A percentile compares a stretch with the other conserved stretches of the same genome.
Evolutionary conservation across 2,113 vertebrate species (phyloP).

Genomic region (Prolemur simus): DNA sequence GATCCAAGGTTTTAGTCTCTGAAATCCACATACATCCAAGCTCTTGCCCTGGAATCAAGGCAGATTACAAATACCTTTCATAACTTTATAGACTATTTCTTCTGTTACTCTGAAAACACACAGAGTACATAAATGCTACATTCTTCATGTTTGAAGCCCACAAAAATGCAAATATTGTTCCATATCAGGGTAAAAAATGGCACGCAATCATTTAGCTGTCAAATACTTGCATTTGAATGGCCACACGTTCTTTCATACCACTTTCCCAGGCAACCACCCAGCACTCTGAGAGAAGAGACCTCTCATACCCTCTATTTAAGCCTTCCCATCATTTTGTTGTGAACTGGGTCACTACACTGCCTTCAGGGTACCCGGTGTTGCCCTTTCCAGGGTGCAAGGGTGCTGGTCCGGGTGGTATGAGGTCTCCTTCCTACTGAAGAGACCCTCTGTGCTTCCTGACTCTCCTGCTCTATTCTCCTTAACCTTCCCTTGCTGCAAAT

Average conservation of each 20-base stretch:
- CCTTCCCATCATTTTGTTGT: background rate
- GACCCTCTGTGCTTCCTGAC: background rate
- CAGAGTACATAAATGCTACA: background rate
- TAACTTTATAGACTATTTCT: background rate
- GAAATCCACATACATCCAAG: background rate
- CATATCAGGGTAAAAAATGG: background rate
- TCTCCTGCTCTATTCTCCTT: background rate
- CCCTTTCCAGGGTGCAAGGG: background rate
- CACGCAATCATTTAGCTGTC: background rate
- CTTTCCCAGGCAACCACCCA: background rate
- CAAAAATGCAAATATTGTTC: background rate
- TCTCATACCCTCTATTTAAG: background rate
- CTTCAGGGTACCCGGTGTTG: background rate
- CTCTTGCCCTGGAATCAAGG: background rate
- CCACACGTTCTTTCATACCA: background rate
- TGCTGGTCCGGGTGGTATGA: background rate
- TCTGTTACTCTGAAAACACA: background rate
- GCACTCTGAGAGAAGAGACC: background rate
- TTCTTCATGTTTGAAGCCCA: background rate
- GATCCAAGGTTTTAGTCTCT: background rate
- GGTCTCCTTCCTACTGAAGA: background rate
- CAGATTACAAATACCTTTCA: background rate
- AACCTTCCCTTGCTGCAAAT: background rate
- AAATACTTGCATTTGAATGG: background rate
- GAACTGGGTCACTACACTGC: background rate